A percentile compares a stretch with the other conserved stretches of the same genome.
Evolutionary conservation across 2,113 vertebrate genomes (phyloP).

Genomic region (Nicator chloris): DNA sequence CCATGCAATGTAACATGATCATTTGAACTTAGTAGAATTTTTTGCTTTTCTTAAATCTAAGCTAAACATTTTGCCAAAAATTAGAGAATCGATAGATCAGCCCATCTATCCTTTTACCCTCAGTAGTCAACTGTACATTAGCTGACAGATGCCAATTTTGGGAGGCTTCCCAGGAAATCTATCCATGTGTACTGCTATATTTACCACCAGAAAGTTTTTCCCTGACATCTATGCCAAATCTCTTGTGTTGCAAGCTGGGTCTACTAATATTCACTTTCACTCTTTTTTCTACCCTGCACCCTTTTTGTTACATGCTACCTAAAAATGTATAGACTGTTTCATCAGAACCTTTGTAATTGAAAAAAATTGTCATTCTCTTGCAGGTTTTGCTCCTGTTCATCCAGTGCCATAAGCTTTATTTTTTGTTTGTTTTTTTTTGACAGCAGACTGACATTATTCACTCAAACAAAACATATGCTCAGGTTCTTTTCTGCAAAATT

Average conservation of each 20-base stretch:
- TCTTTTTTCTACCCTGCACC: not conserved
- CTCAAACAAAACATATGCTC: not conserved
- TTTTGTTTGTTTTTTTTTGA: not conserved
- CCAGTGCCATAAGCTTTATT: not conserved
- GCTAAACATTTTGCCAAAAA: not conserved
- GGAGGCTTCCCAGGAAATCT: slow-evolving; percentile 4
- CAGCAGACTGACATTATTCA: not conserved
- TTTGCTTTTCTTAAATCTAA: not conserved
- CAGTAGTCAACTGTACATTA: not conserved
- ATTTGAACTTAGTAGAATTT: not conserved
- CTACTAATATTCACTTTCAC: not conserved
- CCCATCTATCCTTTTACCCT: not conserved
- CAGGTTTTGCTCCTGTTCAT: not conserved
- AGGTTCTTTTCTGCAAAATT: not conserved
- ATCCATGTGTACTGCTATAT: not conserved
- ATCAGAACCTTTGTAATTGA: not conserved
- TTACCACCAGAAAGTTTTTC: not conserved
- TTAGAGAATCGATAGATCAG: not conserved
- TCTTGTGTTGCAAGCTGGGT: not conserved
- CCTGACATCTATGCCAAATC: not conserved
- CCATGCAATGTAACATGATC: not conserved
- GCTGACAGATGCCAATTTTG: not conserved
- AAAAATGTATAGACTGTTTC: not conserved
- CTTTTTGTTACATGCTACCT: not conserved
- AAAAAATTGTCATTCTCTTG: not conserved